Evolutionary conservation across 2,113 vertebrate genomes (phyloP).

Genomic region (Notechis scutatus): DNA sequence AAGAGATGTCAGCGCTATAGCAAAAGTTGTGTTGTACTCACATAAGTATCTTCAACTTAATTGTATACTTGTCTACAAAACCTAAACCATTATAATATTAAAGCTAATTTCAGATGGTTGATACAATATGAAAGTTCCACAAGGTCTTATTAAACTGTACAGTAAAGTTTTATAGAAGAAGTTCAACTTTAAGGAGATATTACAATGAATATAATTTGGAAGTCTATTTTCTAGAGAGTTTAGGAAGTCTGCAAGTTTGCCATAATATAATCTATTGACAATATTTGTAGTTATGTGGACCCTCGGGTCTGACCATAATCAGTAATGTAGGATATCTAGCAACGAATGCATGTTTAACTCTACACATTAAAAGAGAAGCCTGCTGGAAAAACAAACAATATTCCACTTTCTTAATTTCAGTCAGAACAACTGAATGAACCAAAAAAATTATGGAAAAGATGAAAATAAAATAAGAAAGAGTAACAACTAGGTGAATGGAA

Average conservation of each 20-base stretch:
- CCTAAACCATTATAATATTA: background rate
- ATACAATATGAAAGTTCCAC: background rate
- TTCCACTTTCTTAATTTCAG: background rate
- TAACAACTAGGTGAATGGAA: background rate
- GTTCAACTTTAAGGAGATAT: background rate
- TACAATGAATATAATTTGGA: background rate
- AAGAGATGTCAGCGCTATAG: background rate
- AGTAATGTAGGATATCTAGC: background rate
- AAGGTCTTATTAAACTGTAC: background rate
- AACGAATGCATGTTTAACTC: background rate
- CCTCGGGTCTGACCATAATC: background rate
- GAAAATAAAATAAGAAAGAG: background rate
- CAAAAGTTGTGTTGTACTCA: background rate
- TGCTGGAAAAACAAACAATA: background rate
- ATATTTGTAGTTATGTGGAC: background rate
- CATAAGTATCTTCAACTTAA: background rate
- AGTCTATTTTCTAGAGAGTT: background rate
- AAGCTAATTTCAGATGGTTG: background rate
- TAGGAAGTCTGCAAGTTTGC: background rate
- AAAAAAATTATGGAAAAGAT: background rate
- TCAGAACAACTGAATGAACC: background rate
- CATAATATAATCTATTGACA: background rate
- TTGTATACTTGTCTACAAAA: background rate
- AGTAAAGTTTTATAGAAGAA: background rate
- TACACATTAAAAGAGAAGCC: background rate